phyloP scores from a whole-genome alignment of 2,888 invertebrate species.

The Eupithecia subumbrata region DNA sequence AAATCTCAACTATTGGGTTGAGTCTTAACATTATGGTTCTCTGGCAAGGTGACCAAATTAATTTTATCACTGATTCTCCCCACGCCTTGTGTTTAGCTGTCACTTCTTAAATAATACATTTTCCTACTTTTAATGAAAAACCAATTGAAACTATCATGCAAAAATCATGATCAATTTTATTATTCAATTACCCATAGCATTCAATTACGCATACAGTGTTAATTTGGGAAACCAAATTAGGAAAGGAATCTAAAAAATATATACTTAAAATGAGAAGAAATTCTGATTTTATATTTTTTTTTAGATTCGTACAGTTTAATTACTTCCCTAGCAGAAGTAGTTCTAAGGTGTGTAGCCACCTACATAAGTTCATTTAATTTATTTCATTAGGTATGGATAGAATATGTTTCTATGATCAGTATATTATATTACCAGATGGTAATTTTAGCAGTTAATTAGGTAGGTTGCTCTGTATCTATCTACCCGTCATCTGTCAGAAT shows the following conservation, averaged over 20 bases:
- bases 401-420: neutral
- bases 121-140: neutral
- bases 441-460: constrained; percentile 39
- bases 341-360: too few relatives aligned
- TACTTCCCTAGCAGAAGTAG: too few relatives aligned
- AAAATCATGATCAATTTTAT: neutral
- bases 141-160: neutral
- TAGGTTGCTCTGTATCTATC: constrained; percentile 21
- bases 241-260: too few relatives aligned
- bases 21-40: constrained; percentile 7
- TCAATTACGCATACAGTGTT: too few relatives aligned
- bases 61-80: constrained; percentile 9
- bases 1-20: constrained; percentile 16
- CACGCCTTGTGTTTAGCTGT: neutral
- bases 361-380: neutral
- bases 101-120: constrained; percentile 4
- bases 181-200: neutral
- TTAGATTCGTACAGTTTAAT: too few relatives aligned
- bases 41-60: constrained; percentile 18
- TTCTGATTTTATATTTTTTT: neutral
- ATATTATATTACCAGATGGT: constrained; percentile 33
- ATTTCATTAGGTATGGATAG: neutral
- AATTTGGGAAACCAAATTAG: too few relatives aligned
- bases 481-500: constrained; percentile 41
- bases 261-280: too few relatives aligned